Conservation (phyloP, 2,797 vertebrate species). For the Rhinichthys osculus region DNA sequence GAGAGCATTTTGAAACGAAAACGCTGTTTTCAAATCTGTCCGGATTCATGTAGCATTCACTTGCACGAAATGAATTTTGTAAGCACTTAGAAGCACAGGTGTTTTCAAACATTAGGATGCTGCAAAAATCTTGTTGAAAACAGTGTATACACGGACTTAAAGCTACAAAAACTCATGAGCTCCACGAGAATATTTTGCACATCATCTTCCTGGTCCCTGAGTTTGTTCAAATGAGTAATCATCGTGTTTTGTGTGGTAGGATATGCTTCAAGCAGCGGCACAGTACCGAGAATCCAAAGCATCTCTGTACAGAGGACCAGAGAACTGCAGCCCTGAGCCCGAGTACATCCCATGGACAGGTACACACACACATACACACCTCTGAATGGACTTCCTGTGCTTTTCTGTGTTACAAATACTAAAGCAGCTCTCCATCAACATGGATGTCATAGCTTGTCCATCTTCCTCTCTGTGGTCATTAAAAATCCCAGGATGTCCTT, state of each 20-base stretch:
- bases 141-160: neutral
- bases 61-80: neutral
- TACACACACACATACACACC: slow-evolving; percentile 57
- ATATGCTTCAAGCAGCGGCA: slow-evolving; percentile 89
- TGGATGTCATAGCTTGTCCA: neutral
- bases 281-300: slow-evolving; percentile 90
- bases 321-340: slow-evolving; percentile 79
- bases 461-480: neutral
- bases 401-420: neutral
- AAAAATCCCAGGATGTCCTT: too few species aligned
- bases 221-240: neutral
- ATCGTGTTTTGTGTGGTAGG: slow-evolving; percentile 73
- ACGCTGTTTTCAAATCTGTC: too few species aligned
- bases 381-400: neutral
- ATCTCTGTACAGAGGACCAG: slow-evolving; percentile 84
- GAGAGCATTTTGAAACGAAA: too few species aligned
- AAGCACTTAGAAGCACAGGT: neutral
- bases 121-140: neutral
- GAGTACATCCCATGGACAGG: slow-evolving; percentile 97
- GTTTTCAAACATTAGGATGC: neutral
- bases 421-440: neutral
- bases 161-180: neutral
- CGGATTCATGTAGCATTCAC: neutral
- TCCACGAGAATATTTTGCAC: neutral
- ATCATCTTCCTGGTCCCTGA: neutral